A percentile compares a stretch with the other conserved stretches of the same genome.
Conservation (phyloP, 2,113 vertebrate species). For the Athene noctua region DNA sequence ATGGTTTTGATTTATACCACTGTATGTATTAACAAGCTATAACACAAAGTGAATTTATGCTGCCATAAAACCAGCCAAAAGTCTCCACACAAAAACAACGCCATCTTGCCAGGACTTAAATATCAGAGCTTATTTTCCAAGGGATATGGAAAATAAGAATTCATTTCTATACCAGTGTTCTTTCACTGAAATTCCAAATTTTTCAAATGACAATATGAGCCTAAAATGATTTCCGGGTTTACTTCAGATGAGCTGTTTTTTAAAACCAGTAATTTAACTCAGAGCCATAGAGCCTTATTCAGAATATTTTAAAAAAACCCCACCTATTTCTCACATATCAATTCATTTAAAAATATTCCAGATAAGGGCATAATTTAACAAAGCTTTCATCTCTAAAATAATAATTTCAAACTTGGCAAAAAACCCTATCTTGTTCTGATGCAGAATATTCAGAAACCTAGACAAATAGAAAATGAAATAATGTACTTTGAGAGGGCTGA, state of each 20-base stretch:
- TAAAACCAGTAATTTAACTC: not conserved
- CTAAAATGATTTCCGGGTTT: not conserved
- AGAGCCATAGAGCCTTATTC: not conserved
- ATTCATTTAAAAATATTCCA: not conserved
- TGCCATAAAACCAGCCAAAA: conserved; percentile 13
- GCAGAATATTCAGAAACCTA: not conserved
- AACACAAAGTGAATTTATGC: conserved; percentile 27
- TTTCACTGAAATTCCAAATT: not conserved
- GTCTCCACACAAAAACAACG: not conserved
- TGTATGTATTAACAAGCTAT: not conserved
- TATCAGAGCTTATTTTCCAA: conserved; percentile 8
- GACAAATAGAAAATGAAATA: not conserved
- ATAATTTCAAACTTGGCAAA: not conserved
- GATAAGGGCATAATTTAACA: not conserved
- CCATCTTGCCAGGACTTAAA: not conserved
- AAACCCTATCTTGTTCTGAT: not conserved
- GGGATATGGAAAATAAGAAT: not conserved
- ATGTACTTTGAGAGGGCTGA: not conserved
- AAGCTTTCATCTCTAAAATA: not conserved
- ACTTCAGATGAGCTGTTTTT: not conserved
- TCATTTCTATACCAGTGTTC: not conserved
- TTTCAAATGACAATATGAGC: not conserved
- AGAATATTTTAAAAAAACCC: not conserved
- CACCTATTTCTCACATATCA: not conserved
- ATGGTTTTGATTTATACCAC: conserved; percentile 3